A percentile compares a stretch with the other conserved stretches of the same genome.
Conservation (phyloP, 2,888 invertebrate species). For the Mechanitis messenoides region DNA sequence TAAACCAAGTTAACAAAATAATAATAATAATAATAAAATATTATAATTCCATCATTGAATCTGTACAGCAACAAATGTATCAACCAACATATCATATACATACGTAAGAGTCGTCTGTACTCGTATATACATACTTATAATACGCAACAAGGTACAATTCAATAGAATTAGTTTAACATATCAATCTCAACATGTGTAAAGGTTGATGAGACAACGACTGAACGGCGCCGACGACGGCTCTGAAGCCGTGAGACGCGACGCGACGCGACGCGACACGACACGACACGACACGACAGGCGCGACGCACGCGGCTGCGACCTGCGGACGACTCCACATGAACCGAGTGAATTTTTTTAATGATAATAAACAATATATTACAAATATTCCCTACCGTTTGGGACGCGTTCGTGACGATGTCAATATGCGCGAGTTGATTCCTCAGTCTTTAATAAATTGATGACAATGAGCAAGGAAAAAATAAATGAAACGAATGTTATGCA, state of each 20-base stretch:
- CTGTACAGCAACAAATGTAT: slow-evolving; percentile 59
- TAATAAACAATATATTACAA: slow-evolving; percentile 63
- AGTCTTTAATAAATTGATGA: slow-evolving; percentile 77
- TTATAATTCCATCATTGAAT: slow-evolving; percentile 60
- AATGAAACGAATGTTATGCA: slow-evolving; percentile 72
- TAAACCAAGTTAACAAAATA: slow-evolving; percentile 71
- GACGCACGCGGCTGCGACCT: slow-evolving; percentile 40
- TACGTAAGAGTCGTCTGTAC: slow-evolving; percentile 37
- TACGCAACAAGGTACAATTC: slow-evolving; percentile 75
- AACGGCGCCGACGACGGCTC: slow-evolving; percentile 24
- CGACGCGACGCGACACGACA: slow-evolving; percentile 8
- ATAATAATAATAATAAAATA: slow-evolving; percentile 54
- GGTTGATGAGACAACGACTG: slow-evolving; percentile 64
- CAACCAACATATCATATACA: slow-evolving; percentile 43
- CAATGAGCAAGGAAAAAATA: slow-evolving; percentile 74
- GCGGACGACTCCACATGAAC: slow-evolving; percentile 47
- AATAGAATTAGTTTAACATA: slow-evolving; percentile 76
- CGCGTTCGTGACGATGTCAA: slow-evolving; percentile 72
- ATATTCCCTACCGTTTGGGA: slow-evolving; percentile 56
- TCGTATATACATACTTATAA: slow-evolving; percentile 56
- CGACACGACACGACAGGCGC: slow-evolving; percentile 35
- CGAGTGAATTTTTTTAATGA: slow-evolving; percentile 54
- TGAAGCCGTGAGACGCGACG: slow-evolving; percentile 6
- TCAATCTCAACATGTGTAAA: slow-evolving; percentile 76
- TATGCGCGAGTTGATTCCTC: slow-evolving; percentile 75